Evolutionary conservation across 2,888 invertebrate genomes (phyloP), one percentile per base, ranked within the genome.

Genomic region (Pterobdella sp.): DNA sequence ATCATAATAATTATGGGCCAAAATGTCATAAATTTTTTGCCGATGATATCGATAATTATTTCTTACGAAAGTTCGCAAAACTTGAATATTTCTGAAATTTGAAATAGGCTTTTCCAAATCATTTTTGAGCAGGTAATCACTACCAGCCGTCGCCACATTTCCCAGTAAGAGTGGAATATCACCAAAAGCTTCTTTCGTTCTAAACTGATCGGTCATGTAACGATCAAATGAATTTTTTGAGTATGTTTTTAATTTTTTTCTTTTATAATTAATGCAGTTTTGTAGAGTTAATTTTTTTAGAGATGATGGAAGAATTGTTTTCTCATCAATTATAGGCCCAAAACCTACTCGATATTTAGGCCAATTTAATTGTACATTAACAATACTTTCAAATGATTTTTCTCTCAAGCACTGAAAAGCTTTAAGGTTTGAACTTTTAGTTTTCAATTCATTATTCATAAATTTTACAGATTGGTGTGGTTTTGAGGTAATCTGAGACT

Each of bases 21-120:
- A 91, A 63, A 94, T 93, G n/a, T 93, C 93, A 78, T 93, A 87
- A 79, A 95, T 93, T 85, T 94, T 94, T 29, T 91, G 91, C 76
- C 93, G 87, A 84, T 94, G 94, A 84, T 90, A 94, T 93, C 93
- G 91, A 85, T 93, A 97, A 49, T 94, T 90, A 85, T 96, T 95
- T 76, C 94, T 88, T 72, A 96, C 94, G 73, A 80, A 82, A 60
- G 92, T 91, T 79, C 92, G 88, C 76, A 95, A 87, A 76, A 95
- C 91, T 85, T 91, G 92, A 74, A 93, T 91, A 78, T 94, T 87
- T 75, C 93, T 87, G 81, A 93, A 91, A 0, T 91, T 91, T 81
- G 94, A 92, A 78, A 97, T 92, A 31, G 96, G 97, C 81, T 92
- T 91, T 82, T 92, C 91, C 64, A 94, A 90, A 77, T 87, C 86